A percentile compares a stretch with the other conserved stretches of the same genome.
These are phyloP conservation scores for Acleris emargana DNA, from an alignment of 2,888 invertebrate species.

Conservation along the genomic window DNA sequence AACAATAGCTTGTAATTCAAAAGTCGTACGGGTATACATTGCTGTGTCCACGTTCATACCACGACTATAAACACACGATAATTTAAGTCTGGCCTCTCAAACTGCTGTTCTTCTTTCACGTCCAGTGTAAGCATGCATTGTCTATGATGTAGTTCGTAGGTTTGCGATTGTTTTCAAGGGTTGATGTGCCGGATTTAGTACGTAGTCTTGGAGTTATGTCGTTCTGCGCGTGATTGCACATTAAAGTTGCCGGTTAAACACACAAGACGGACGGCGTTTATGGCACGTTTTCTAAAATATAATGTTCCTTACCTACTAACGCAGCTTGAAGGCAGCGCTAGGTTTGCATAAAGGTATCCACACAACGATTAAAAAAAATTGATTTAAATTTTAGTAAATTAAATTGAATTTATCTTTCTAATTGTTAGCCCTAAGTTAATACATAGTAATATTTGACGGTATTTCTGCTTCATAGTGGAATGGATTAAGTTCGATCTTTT, in stretches of 20 bases:
- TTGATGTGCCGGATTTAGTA: not conserved
- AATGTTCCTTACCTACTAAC: slow-evolving; percentile 13
- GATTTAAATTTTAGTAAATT: too few species aligned
- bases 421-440: too few species aligned
- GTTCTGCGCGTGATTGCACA: slow-evolving; percentile 63
- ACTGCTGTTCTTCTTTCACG: not conserved
- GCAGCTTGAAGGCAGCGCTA: not conserved
- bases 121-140: slow-evolving; percentile 24
- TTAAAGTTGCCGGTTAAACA: slow-evolving; percentile 66
- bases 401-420: too few species aligned
- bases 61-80: not conserved
- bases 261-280: slow-evolving; percentile 49
- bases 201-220: not conserved
- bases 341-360: too few species aligned
- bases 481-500: too few species aligned
- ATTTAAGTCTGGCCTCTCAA: not conserved
- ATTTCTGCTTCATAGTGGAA: too few species aligned
- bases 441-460: too few species aligned
- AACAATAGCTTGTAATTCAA: slow-evolving; percentile 2
- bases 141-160: slow-evolving; percentile 13
- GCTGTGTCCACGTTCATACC: not conserved
- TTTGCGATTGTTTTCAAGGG: slow-evolving; percentile 15
- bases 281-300: slow-evolving; percentile 24
- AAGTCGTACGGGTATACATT: not conserved
- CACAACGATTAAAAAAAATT: too few species aligned